Evolutionary conservation across 2,888 invertebrate genomes (phyloP).

Genomic region (Eupsilia transversa): DNA sequence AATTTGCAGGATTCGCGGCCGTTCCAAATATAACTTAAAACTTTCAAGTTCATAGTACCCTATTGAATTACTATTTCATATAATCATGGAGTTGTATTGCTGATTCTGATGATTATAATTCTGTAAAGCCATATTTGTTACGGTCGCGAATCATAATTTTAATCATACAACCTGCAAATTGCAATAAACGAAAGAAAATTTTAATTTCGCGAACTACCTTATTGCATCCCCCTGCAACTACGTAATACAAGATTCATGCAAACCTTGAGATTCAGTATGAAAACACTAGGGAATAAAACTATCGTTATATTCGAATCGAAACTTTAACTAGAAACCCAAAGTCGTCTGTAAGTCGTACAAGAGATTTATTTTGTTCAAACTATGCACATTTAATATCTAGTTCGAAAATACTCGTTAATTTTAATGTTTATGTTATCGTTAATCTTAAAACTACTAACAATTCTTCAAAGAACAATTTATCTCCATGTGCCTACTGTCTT

Average conservation of each 20-base stretch:
- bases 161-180: too few relatives aligned
- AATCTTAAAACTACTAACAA: background rate
- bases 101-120: too few relatives aligned
- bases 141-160: too few relatives aligned
- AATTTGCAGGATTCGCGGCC: too few relatives aligned
- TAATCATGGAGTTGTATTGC: too few relatives aligned
- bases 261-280: slow-evolving; percentile 6
- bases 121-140: too few relatives aligned
- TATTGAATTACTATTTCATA: too few relatives aligned
- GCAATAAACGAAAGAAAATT: too few relatives aligned
- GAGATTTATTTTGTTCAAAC: slow-evolving; percentile 38
- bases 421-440: background rate
- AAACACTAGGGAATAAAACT: slow-evolving; percentile 26
- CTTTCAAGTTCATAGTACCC: too few relatives aligned
- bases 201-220: too few relatives aligned
- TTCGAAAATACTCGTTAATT: slow-evolving; percentile 13
- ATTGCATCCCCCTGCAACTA: too few relatives aligned
- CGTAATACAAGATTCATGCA: background rate
- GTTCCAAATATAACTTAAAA: too few relatives aligned
- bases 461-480: slow-evolving; percentile 1
- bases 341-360: slow-evolving; percentile 54
- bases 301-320: slow-evolving; percentile 26
- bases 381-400: slow-evolving; percentile 12
- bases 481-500: background rate
- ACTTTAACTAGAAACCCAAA: slow-evolving; percentile 36